Base-by-base conservation (phyloP, 2,888 invertebrate species). In the Sarcophaga caerulescens region DNA sequence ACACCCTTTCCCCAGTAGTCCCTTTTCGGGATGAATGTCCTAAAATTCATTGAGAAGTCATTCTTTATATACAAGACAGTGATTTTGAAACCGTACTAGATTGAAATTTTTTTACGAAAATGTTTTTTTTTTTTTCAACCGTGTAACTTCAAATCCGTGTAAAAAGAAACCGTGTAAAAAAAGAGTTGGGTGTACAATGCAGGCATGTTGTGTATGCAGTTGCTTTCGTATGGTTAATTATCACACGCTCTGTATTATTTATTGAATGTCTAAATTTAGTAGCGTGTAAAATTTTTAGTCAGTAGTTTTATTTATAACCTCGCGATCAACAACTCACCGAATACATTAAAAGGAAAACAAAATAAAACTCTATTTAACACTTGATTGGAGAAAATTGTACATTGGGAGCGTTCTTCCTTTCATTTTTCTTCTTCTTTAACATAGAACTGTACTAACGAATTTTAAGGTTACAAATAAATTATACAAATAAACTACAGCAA, bases 371-470 rank as follows among this genome's bases (percentile, higher is more conserved):
- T 35, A 10, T 35, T 8, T 35, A 52, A 52, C 52, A 52, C 52
- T 14, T 14, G 17, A 52, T 4, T 52, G 17, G 52, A 52, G 10
- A 52, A 35, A 8, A 10, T 35, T 35, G 35, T 35, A 10, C 35
- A 35, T 35, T 35, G 8, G 8, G 8, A 35, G 35, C 35, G 14
- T 52, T 17, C 52, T 52, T 17, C 17, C 10, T 52, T 52, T 14
- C 0, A 17, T 17, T 14, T 52, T 52, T 52, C 52, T 52, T 52
- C n/a, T n/a, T 65, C 65, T 35, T 35, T 65, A n/a, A 35, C 35
- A 52, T 44, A 60, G 44, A 66, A 59, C 71, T 65, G 79, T 79
- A 79, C 79, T 21, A 71, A 17, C 21, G 35, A 21, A 14, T 63
- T 63, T 65, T 11, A 21, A 35, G 12, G 19, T 47, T 68, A 59